phyloP scores from a whole-genome alignment of 2,888 invertebrate species.

The Hemistola chrysoprasaria region DNA sequence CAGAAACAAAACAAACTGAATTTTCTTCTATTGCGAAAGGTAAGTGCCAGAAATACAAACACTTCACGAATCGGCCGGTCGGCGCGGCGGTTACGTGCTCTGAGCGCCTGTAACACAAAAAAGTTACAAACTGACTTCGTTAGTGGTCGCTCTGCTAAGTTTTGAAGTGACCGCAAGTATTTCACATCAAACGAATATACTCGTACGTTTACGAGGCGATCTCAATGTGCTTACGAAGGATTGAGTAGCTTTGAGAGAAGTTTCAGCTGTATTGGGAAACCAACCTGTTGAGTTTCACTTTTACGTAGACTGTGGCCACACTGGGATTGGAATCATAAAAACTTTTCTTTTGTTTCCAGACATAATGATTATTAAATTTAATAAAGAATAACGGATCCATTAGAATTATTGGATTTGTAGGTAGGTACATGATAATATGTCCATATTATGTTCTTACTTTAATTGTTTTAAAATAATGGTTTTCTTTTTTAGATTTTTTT shows the following conservation, averaged over 20 bases:
- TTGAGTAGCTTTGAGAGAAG: constrained; percentile 33
- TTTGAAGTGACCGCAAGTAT: constrained; percentile 20
- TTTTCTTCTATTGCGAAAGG: constrained; percentile 22
- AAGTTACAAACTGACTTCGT: constrained; percentile 21
- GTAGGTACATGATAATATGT: no score
- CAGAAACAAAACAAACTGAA: constrained; percentile 32
- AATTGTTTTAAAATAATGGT: no score
- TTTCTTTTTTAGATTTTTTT: no score
- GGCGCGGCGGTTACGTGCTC: no score
- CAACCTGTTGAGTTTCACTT: constrained; percentile 56
- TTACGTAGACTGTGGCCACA: constrained; percentile 20
- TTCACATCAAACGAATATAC: constrained; percentile 12
- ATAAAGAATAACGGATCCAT: no score
- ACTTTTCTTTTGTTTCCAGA: constrained; percentile 23
- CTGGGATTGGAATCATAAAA: constrained; percentile 34
- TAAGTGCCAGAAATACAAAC: constrained; percentile 20
- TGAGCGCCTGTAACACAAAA: constrained; percentile 14
- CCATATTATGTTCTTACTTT: no score
- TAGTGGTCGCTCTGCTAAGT: constrained; percentile 13
- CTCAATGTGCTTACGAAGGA: background rate
- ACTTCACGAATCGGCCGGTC: constrained; percentile 1
- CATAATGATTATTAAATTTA: no score
- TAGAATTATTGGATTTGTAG: no score
- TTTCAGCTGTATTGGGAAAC: constrained; percentile 38
- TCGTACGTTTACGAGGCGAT: background rate